phyloP scores from a whole-genome alignment of 2,888 invertebrate genomes.

The Lepas anatifera region DNA sequence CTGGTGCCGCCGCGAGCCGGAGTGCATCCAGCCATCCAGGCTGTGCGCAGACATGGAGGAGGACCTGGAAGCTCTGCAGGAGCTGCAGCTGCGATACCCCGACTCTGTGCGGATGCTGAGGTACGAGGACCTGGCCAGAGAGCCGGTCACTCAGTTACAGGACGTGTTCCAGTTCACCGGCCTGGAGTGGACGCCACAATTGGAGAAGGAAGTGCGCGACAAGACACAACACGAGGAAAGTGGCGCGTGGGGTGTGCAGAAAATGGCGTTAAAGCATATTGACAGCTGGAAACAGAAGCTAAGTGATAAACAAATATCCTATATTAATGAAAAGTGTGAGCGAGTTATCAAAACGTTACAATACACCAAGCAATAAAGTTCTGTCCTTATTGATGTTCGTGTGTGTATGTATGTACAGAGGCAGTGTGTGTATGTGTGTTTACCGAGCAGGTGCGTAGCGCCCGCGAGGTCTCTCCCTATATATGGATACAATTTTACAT shows the following conservation, averaged over 20 bases:
- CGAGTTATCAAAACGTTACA: background rate
- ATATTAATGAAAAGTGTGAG: background rate
- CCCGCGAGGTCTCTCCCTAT: too few relatives aligned
- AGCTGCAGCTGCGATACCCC: slow-evolving; percentile 25
- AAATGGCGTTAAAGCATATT: background rate
- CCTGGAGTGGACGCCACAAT: slow-evolving; percentile 18
- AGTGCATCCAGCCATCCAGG: slow-evolving; percentile 26
- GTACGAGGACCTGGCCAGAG: slow-evolving; percentile 28
- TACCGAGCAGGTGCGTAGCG: too few relatives aligned
- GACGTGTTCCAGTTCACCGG: slow-evolving; percentile 29
- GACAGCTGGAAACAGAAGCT: background rate
- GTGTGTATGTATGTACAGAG: too few relatives aligned
- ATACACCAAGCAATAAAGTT: too few relatives aligned
- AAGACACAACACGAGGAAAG: slow-evolving; percentile 14
- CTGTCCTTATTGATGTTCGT: too few relatives aligned
- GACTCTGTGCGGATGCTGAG: slow-evolving; percentile 25
- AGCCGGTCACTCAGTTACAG: slow-evolving; percentile 25
- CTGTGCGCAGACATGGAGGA: slow-evolving; percentile 26
- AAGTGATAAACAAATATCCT: background rate
- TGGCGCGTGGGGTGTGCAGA: background rate
- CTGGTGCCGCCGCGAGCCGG: slow-evolving; percentile 27
- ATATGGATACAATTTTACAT: too few relatives aligned
- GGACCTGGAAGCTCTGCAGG: slow-evolving; percentile 25
- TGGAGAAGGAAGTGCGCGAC: slow-evolving; percentile 3
- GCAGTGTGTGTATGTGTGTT: too few relatives aligned